phyloP scores from a whole-genome alignment of 2,113 vertebrate genomes.

The Xyliphius kryptos region DNA sequence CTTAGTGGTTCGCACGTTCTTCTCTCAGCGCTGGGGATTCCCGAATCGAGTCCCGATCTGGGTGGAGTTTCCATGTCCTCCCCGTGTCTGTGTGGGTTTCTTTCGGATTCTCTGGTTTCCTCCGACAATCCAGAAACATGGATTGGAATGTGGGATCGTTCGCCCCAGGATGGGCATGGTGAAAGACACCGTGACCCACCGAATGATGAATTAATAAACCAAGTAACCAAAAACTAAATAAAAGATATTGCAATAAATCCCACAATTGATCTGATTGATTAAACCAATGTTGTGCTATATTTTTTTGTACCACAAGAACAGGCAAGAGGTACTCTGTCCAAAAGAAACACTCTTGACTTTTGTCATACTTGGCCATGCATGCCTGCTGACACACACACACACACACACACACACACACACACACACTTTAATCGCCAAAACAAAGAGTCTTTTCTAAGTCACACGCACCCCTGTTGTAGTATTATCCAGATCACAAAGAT shows the following conservation, averaged over 20 bases:
- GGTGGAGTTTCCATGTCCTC: too few species aligned
- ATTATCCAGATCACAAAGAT: neutral
- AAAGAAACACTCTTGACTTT: neutral
- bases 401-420: conserved; percentile 24
- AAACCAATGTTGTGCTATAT: neutral
- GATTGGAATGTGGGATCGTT: too few species aligned
- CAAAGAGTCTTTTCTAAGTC: conserved; percentile 16
- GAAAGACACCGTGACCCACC: too few species aligned
- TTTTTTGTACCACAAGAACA: conserved; percentile 18
- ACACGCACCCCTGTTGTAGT: conserved; percentile 9
- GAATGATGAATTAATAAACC: too few species aligned
- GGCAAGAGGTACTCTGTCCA: neutral
- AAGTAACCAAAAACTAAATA: too few species aligned
- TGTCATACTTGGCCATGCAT: conserved; percentile 8
- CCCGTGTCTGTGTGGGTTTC: too few species aligned
- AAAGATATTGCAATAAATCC: neutral
- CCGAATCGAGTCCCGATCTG: too few species aligned
- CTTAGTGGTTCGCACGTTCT: too few species aligned
- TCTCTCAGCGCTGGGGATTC: too few species aligned
- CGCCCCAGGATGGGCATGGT: too few species aligned
- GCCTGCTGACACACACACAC: conserved; percentile 19
- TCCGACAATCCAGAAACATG: too few species aligned
- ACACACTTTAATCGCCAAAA: conserved; percentile 31
- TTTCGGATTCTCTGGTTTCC: too few species aligned
- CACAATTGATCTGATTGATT: neutral